These are phyloP conservation scores for Sinocyclocheilus rhinocerous DNA, from an alignment of 2,113 vertebrate genomes.

Conservation along the genomic window DNA sequence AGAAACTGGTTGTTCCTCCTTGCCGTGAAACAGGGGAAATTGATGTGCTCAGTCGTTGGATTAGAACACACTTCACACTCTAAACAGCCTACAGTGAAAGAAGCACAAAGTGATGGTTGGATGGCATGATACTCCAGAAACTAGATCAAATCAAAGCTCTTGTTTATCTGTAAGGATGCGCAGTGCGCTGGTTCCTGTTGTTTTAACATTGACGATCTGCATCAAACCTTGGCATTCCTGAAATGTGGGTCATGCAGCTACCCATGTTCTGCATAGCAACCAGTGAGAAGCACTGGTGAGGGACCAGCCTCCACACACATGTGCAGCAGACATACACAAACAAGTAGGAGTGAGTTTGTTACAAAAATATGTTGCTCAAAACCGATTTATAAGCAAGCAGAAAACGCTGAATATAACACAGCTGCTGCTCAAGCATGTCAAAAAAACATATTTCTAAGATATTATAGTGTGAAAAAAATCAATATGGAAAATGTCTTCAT, in stretches of 20 bases:
- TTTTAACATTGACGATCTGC: slow-evolving; percentile 67
- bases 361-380: not conserved
- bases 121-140: not conserved
- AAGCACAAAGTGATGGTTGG: slow-evolving; percentile 20
- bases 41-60: slow-evolving; percentile 47
- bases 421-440: not conserved
- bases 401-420: not conserved
- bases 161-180: slow-evolving; percentile 11
- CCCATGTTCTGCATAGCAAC: slow-evolving; percentile 58
- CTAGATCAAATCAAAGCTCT: not conserved
- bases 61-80: slow-evolving; percentile 53
- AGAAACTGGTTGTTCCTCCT: slow-evolving; percentile 44
- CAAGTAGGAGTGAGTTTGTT: slow-evolving; percentile 14
- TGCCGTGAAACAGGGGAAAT: slow-evolving; percentile 32
- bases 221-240: slow-evolving; percentile 59
- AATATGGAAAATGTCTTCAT: too few relatives aligned
- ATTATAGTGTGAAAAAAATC: not conserved
- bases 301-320: slow-evolving; percentile 21
- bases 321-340: slow-evolving; percentile 18
- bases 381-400: not conserved
- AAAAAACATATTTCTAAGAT: not conserved
- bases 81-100: slow-evolving; percentile 30
- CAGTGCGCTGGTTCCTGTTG: slow-evolving; percentile 49
- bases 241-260: slow-evolving; percentile 71
- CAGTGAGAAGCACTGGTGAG: slow-evolving; percentile 50